A percentile compares a stretch with the other conserved stretches of the same genome.
Evolutionary conservation across 2,113 vertebrate species (phyloP).

Genomic region (Helogale parvula): DNA sequence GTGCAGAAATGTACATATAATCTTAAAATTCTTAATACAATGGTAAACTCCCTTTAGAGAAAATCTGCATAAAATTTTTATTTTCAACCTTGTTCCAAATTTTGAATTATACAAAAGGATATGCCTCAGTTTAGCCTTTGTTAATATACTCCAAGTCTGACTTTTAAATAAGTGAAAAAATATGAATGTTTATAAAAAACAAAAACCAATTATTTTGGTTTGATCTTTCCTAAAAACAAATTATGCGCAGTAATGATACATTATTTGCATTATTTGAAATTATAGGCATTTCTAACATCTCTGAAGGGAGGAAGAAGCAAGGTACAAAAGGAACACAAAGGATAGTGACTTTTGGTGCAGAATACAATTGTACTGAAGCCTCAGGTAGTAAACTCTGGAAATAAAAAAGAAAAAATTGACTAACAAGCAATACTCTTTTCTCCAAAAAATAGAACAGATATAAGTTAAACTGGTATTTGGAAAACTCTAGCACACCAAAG

Average conservation of each 20-base stretch:
- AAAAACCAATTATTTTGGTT: constrained; percentile 14
- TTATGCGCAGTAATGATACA: neutral
- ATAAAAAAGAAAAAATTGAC: neutral
- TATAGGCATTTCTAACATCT: neutral
- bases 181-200: neutral
- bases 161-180: constrained; percentile 33
- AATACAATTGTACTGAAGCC: neutral
- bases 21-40: neutral
- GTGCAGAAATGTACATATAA: neutral
- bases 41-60: neutral
- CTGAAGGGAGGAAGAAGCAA: neutral
- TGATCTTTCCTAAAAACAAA: constrained; percentile 14
- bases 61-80: neutral
- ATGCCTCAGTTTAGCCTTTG: constrained; percentile 2
- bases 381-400: neutral
- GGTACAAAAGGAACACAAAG: constrained; percentile 12
- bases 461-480: neutral
- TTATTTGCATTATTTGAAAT: neutral
- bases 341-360: neutral
- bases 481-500: neutral
- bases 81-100: neutral
- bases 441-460: neutral
- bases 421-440: neutral
- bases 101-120: neutral
- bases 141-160: neutral